Base-by-base conservation (phyloP, 2,797 vertebrate genomes). In the Lycodopsis pacificus region DNA sequence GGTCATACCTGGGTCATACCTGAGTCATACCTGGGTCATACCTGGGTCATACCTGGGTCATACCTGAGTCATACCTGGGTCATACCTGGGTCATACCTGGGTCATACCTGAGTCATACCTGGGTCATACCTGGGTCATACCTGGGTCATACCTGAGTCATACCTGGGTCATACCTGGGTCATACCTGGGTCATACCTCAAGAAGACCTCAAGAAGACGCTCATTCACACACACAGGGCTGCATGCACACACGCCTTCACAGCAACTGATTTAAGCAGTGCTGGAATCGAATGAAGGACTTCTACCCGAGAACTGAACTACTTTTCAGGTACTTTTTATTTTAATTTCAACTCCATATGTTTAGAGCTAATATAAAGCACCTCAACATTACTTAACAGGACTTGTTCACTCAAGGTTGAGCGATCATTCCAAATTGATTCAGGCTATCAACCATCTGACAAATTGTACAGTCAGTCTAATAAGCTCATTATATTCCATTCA, bases 71-170 rank as follows among this genome's bases (percentile, higher is more conserved):
- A 25, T 25, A 25, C 25, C 25, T 25, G 25, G 25, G 25, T 25
- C 25, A 25, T 25, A 25, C 25, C 25, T 25, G 25, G 25, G 25
- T 25, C 25, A 25, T 25, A 25, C 25, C 25, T 25, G 25, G 25
- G 25, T 25, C 25, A 25, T 25, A 25, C 25, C 25, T n/a, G n/a
- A n/a, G n/a, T n/a, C n/a, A n/a, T n/a, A n/a, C n/a, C n/a, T n/a
- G n/a, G n/a, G n/a, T n/a, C n/a, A n/a, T n/a, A n/a, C n/a, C 72
- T 80, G 80, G 81, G 73, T 78, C 76, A 38, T 32, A 74, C 62
- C 25, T 25, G 25, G 25, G 25, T 25, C 25, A 25, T 25, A 25
- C 25, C 25, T 25, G 25, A 2, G 25, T 25, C 25, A 25, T 25
- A 25, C 25, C 25, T 25, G 25, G 25, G 25, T 25, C 25, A 25